Evolutionary conservation across 1,140 invertebrate species (phyloP).

Genomic region (Chionoecetes opilio): DNA sequence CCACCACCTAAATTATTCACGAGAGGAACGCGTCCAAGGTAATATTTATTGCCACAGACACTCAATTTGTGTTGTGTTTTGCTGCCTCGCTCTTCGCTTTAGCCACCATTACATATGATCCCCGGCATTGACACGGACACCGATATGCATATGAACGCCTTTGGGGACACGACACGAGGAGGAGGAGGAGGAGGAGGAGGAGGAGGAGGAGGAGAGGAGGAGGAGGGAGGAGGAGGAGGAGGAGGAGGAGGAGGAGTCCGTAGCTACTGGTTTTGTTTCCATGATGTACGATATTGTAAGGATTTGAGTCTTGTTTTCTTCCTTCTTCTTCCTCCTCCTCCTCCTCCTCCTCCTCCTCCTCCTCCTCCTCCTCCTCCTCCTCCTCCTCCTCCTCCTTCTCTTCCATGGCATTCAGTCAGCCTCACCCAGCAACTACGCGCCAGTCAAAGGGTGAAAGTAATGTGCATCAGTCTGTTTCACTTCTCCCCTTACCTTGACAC

Average conservation of each 20-base stretch:
- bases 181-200: background rate
- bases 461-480: background rate
- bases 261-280: background rate
- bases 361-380: background rate
- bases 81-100: conserved; percentile 48
- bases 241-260: background rate
- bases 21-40: conserved; percentile 59
- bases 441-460: background rate
- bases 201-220: background rate
- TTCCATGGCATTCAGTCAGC: too few relatives aligned
- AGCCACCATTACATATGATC: conserved; percentile 62
- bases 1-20: conserved; percentile 59
- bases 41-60: conserved; percentile 66
- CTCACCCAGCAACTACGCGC: background rate
- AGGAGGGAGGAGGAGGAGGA: background rate
- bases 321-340: background rate
- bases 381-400: background rate
- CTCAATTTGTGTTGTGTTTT: conserved; percentile 67
- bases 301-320: background rate
- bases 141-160: conserved; percentile 54
- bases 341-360: background rate
- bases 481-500: background rate
- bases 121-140: conserved; percentile 43
- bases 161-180: background rate
- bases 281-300: background rate